phyloP scores from a whole-genome alignment of 2,888 invertebrate genomes.

The Monopis laevigella region DNA sequence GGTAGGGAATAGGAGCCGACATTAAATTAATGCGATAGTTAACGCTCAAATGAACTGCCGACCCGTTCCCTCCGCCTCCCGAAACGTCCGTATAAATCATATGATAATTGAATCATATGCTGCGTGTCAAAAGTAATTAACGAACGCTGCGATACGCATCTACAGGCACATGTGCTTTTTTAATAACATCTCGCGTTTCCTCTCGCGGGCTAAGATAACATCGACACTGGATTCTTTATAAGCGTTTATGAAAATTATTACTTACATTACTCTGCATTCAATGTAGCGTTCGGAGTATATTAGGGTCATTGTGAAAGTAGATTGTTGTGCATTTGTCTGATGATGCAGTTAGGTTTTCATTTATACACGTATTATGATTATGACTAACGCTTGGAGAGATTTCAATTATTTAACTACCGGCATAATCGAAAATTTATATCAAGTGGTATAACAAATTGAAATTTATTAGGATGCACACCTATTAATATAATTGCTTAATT shows the following conservation, averaged over 20 bases:
- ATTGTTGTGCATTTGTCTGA: no score
- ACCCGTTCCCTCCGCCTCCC: constrained; percentile 29
- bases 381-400: no score
- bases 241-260: constrained; percentile 52
- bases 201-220: constrained; percentile 59
- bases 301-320: constrained; percentile 58
- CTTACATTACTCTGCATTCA: constrained; percentile 46
- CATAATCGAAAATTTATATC: no score
- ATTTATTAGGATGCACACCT: no score
- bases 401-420: no score
- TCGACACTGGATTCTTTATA: constrained; percentile 58
- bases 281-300: constrained; percentile 46
- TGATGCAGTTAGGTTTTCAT: no score
- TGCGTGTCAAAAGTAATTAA: constrained; percentile 66
- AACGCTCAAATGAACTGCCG: constrained; percentile 52
- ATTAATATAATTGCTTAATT: no score
- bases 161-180: constrained; percentile 62
- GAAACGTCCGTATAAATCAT: constrained; percentile 55
- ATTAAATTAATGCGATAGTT: constrained; percentile 50
- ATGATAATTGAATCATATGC: constrained; percentile 68
- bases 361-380: no score
- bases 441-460: no score
- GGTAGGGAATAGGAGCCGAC: constrained; percentile 39
- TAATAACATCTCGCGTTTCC: constrained; percentile 50
- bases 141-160: constrained; percentile 62